phyloP scores from a whole-genome alignment of 2,113 vertebrate species.

The Abramis brama region DNA sequence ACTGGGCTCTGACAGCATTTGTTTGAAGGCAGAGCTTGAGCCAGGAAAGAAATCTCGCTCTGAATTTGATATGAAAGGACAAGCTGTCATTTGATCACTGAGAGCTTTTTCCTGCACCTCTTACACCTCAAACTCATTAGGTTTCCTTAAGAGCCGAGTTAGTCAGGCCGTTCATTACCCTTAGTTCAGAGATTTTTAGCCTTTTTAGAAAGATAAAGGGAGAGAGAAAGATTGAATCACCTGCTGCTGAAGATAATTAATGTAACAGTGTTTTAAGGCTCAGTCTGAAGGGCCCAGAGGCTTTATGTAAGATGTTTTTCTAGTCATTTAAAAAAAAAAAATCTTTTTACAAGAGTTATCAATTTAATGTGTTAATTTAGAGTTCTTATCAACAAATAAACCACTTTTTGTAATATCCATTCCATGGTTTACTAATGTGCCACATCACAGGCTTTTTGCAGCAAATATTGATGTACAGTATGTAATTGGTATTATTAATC shows the following conservation, averaged over 20 bases:
- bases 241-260: slow-evolving; percentile 39
- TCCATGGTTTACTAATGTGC: neutral
- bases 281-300: neutral
- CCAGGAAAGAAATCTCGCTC: slow-evolving; percentile 1
- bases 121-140: slow-evolving; percentile 45
- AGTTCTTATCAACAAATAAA: neutral
- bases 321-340: neutral
- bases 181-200: slow-evolving; percentile 30
- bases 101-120: slow-evolving; percentile 27
- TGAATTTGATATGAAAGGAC: slow-evolving; percentile 49
- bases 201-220: slow-evolving; percentile 6
- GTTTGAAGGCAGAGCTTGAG: slow-evolving; percentile 16
- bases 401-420: neutral
- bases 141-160: slow-evolving; percentile 34
- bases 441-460: neutral
- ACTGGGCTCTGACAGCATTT: slow-evolving; percentile 35
- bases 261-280: neutral
- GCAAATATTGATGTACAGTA: neutral
- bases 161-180: slow-evolving; percentile 23
- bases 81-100: slow-evolving; percentile 29
- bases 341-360: neutral
- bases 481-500: neutral
- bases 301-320: neutral
- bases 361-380: neutral
- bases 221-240: neutral